phyloP scores from a whole-genome alignment of 2,888 invertebrate species.

The Lasioglossum oenotherae region DNA sequence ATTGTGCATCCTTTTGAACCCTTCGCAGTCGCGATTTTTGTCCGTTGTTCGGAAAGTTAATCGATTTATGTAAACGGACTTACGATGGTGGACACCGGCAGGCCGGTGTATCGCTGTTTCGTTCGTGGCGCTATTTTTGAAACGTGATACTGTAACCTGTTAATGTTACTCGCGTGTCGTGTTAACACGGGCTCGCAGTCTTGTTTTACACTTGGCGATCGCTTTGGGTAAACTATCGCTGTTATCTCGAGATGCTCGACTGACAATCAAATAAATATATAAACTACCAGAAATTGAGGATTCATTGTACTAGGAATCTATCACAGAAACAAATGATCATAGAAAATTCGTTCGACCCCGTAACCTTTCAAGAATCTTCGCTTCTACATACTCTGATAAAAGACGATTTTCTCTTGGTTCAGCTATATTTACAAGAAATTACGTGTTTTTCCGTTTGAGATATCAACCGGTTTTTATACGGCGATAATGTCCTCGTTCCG shows the following conservation, averaged over 20 bases:
- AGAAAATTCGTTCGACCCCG: background rate
- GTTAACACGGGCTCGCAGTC: background rate
- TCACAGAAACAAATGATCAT: background rate
- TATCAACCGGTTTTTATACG: background rate
- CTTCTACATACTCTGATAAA: background rate
- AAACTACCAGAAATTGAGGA: background rate
- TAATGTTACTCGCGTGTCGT: conserved; percentile 6
- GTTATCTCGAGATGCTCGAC: background rate
- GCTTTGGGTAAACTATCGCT: background rate
- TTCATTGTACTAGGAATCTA: background rate
- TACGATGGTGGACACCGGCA: background rate
- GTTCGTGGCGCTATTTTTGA: background rate
- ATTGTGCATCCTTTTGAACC: background rate
- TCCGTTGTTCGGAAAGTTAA: background rate
- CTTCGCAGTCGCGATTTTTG: background rate
- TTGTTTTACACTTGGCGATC: background rate
- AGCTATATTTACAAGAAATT: background rate
- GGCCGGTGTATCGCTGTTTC: background rate
- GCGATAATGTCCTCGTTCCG: background rate
- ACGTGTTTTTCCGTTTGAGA: background rate
- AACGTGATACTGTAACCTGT: conserved; percentile 2
- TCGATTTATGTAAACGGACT: background rate
- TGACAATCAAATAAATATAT: background rate
- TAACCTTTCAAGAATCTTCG: background rate
- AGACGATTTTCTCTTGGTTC: background rate